Conservation (phyloP, 2,113 vertebrate genomes). For the Saguinus imperator region DNA sequence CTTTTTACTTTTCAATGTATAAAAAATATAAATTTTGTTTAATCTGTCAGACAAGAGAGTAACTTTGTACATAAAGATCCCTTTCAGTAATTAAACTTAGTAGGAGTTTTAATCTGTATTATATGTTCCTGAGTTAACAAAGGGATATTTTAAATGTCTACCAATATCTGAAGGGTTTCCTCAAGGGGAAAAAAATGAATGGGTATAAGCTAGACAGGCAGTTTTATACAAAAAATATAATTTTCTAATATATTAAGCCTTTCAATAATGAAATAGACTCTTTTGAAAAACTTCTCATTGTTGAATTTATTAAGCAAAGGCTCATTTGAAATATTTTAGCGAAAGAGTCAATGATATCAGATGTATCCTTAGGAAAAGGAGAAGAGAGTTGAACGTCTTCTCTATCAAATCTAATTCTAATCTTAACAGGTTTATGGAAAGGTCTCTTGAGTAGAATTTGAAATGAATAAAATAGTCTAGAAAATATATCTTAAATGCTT, state of each 20-base stretch:
- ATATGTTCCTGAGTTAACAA: neutral
- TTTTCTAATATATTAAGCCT: neutral
- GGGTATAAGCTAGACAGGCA: neutral
- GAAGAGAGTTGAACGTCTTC: neutral
- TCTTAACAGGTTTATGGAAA: neutral
- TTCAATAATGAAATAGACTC: neutral
- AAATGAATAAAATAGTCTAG: neutral
- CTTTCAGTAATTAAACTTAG: neutral
- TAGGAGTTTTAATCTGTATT: neutral
- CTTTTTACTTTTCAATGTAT: neutral
- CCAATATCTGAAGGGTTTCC: neutral
- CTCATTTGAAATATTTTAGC: slow-evolving; percentile 1
- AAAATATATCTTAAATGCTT: neutral
- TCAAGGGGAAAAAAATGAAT: neutral
- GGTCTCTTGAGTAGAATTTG: neutral
- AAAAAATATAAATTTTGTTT: neutral
- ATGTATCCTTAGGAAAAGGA: neutral
- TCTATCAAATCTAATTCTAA: neutral
- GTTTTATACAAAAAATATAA: neutral
- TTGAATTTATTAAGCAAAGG: neutral
- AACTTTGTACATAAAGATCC: neutral
- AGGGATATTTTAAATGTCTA: neutral
- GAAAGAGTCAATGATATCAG: neutral
- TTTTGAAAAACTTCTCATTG: neutral
- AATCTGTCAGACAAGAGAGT: neutral